Evolutionary conservation across 2,113 vertebrate genomes (phyloP).

Genomic region (Morone chrysops): DNA sequence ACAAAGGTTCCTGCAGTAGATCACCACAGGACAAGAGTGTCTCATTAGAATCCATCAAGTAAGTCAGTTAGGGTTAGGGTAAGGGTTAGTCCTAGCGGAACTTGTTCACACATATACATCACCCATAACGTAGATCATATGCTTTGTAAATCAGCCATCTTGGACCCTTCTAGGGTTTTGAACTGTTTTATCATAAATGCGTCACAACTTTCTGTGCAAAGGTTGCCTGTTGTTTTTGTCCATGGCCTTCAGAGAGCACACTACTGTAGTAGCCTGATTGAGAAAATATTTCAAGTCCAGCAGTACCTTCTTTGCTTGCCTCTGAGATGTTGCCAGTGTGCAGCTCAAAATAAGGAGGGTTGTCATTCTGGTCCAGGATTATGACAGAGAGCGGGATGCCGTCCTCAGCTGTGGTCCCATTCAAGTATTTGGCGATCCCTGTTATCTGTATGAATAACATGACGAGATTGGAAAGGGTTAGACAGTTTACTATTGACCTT

Average conservation of each 20-base stretch:
- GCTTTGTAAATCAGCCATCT: too few relatives aligned
- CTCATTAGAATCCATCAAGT: neutral
- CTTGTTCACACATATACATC: too few relatives aligned
- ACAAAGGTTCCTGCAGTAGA: slow-evolving; percentile 72
- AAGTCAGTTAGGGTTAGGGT: too few relatives aligned
- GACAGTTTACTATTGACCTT: neutral
- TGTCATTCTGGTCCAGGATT: slow-evolving; percentile 80
- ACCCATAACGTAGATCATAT: too few relatives aligned
- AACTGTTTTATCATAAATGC: too few relatives aligned
- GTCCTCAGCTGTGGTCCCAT: slow-evolving; percentile 67
- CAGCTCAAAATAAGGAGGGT: slow-evolving; percentile 66
- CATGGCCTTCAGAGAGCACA: neutral
- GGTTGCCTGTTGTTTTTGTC: neutral
- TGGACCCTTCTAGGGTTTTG: too few relatives aligned
- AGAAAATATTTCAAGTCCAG: neutral
- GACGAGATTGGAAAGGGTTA: neutral
- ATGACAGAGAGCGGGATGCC: slow-evolving; percentile 67
- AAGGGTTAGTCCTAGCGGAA: too few relatives aligned
- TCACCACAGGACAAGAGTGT: slow-evolving; percentile 12
- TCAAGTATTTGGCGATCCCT: slow-evolving; percentile 58
- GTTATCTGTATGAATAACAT: slow-evolving; percentile 66
- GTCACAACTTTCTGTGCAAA: too few relatives aligned
- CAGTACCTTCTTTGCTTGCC: slow-evolving; percentile 70
- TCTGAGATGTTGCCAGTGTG: slow-evolving; percentile 69
- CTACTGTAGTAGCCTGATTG: neutral